Evolutionary conservation across 1,140 invertebrate genomes (phyloP).

Genomic region (Nixonia krombeini): DNA sequence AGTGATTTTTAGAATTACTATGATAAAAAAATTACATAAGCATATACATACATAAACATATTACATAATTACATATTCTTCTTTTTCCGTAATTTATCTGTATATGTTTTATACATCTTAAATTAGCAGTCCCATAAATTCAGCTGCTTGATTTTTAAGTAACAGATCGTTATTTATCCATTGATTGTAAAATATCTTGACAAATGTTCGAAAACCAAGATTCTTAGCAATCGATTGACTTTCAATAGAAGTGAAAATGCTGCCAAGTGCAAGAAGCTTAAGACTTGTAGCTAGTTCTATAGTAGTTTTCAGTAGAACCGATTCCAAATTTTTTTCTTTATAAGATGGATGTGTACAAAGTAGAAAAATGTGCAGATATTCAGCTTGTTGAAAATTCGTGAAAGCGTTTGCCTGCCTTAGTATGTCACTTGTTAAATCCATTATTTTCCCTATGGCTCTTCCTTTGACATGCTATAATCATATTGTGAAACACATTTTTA

Average conservation of each 20-base stretch:
- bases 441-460: conserved; percentile 57
- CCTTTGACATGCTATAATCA: conserved; percentile 56
- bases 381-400: conserved; percentile 49
- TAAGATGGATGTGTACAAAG: conserved; percentile 67
- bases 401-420: conserved; percentile 62
- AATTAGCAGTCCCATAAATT: conserved; percentile 70
- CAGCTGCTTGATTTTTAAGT: conserved; percentile 74
- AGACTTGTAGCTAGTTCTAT: conserved; percentile 67
- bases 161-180: conserved; percentile 74
- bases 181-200: conserved; percentile 73
- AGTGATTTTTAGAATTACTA: no score
- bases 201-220: conserved; percentile 69
- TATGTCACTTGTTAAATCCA: conserved; percentile 57
- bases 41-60: no score
- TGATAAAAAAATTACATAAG: no score
- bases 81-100: no score
- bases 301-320: conserved; percentile 68
- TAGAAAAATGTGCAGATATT: conserved; percentile 60
- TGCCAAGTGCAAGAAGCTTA: conserved; percentile 69
- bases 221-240: conserved; percentile 69
- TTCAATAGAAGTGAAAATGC: conserved; percentile 71
- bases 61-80: neutral
- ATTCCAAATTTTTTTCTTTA: conserved; percentile 60
- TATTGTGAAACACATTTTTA: no score
- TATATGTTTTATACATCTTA: no score